Evolutionary conservation across 2,797 vertebrate species (phyloP), one percentile per base, ranked within the genome.

Genomic region (Chlorospingus flavigularis): DNA sequence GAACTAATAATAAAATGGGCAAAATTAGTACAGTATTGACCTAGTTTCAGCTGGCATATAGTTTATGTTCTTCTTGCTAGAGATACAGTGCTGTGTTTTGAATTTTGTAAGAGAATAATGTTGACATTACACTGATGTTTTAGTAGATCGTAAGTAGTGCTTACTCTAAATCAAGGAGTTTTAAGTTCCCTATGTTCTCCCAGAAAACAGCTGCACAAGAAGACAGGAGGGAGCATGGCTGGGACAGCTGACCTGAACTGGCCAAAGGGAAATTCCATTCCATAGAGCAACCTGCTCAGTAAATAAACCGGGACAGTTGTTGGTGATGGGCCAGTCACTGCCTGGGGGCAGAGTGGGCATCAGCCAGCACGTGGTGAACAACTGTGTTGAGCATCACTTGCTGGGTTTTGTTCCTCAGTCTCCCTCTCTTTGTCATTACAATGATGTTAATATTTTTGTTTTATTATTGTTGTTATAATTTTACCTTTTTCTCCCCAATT

Each of bases 281-380:
- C 17, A 30, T 0, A 21, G 23, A 43, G 8, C 9, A 75, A 18
- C 9, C 53, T 39, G 24, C 28, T 16, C 43, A 6, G 11, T 25
- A 25, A 20, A 37, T 43, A 33, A 62, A 37, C 8, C 4, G 6
- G 25, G 9, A 28, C 28, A n/a, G 19, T 4, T 0, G 0, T 61
- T 23, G 2, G 0, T 42, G 42, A n/a, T 43, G 35, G 18, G 4
- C 23, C 19, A 19, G 9, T 37, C 3, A 0, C 26, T 37, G 6
- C 31, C 2, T 55, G 10, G 6, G 17, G 25, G 2, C 26, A 40
- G 21, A 35, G 48, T 10, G 21, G 5, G 14, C 14, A 33, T 23
- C 35, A 67, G 3, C 16, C 18, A 25, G n/a, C 10, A 18, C 6
- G 11, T 13, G 37, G 43, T 55, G 28, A 62, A 4, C 11, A 62